Base-by-base conservation (phyloP, 2,113 vertebrate species). In the Edolisoma coerulescens region DNA sequence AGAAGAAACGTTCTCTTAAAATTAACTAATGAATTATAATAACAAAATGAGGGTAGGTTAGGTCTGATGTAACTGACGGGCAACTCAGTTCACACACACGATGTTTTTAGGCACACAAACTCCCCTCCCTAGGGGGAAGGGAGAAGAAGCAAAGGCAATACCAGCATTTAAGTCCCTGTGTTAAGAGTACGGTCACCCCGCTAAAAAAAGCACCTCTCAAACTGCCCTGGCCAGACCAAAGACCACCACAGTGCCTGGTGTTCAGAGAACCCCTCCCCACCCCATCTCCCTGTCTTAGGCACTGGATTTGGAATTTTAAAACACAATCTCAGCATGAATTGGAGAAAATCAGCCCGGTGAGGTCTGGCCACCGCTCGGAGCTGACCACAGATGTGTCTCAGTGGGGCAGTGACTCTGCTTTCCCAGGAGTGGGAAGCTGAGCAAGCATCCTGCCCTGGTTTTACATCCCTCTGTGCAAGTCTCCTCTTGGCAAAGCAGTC, bases 201-300 rank as follows among this genome's bases (percentile, higher is more conserved):
- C 33, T 30, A 44, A 69, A 52, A 93, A 94, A 71, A 94, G 92
- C 96, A 84, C 92, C 92, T 92, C 71, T 80, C 76, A 74, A 92
- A 86, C n/a, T 3, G 28, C 67, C 85, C 83, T 44, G 13, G 52
- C 11, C 20, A 64, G 80, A 73, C 76, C 71, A 56, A 42, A 60
- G 57, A 35, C 16, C 32, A 65, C 23, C 33, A 23, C 61, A 91
- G 88, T 16, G 69, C 47, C 67, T 28, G 45, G n/a, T 33, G 42
- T 39, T 70, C 65, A 64, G 65, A 89, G 70, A 67, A 45, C 24
- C 65, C 27, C 32, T 74, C 44, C 68, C 52, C 73, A 61, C 33
- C 11, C n/a, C 59, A n/a, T 5, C 74, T 75, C 87, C 82, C 67
- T 15, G 42, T 65, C 86, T 32, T 4, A 82, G 94, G 84, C 84